phyloP scores from a whole-genome alignment of 2,113 vertebrate species.

The Malurus alboscapulatus region DNA sequence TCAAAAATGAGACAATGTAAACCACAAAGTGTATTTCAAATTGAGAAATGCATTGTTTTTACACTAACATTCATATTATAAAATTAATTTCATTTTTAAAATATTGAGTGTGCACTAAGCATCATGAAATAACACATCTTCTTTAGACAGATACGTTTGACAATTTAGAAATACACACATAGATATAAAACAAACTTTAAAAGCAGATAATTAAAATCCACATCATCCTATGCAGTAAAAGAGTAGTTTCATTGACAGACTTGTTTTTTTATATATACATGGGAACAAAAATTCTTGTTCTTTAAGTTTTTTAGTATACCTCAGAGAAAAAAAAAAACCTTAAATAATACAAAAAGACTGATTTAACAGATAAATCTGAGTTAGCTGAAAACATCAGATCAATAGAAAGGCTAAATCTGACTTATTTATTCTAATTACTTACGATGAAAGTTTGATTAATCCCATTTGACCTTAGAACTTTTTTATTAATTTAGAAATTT shows the following conservation, averaged over 20 bases:
- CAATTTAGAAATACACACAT: neutral
- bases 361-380: neutral
- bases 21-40: slow-evolving; percentile 23
- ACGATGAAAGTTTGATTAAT: neutral
- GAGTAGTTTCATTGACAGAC: neutral
- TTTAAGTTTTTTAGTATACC: neutral
- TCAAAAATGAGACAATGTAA: slow-evolving; percentile 14
- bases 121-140: neutral
- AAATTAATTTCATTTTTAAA: neutral
- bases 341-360: neutral
- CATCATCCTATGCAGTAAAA: neutral
- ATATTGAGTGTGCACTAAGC: neutral
- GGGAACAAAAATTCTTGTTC: neutral
- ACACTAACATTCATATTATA: neutral
- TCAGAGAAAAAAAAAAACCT: neutral
- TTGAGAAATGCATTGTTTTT: slow-evolving; percentile 9
- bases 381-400: neutral
- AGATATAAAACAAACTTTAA: neutral
- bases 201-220: neutral
- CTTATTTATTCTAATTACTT: neutral
- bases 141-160: neutral
- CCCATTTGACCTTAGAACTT: neutral
- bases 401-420: neutral
- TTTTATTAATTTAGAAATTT: neutral
- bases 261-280: neutral